These are phyloP conservation scores for Oxytorus armatus DNA, from an alignment of 2,888 invertebrate genomes.

Conservation along the genomic window DNA sequence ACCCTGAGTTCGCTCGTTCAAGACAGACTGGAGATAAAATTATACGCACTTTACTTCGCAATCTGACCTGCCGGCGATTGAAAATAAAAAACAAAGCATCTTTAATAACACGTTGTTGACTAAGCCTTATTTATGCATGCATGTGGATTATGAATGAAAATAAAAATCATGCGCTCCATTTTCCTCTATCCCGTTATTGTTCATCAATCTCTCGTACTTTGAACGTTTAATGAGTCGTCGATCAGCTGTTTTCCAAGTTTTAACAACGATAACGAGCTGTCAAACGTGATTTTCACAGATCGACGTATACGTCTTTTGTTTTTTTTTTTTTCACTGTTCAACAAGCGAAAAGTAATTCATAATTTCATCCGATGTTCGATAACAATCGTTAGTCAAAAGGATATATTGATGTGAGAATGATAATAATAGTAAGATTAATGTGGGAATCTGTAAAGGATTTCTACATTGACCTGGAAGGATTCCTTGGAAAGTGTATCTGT, in stretches of 20 bases:
- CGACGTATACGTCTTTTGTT: not conserved
- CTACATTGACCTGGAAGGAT: too few relatives aligned
- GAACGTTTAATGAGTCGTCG: conserved; percentile 26
- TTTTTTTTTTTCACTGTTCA: conserved; percentile 20
- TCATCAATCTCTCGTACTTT: conserved; percentile 40
- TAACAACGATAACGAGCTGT: conserved; percentile 21
- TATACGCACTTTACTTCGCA: too few relatives aligned
- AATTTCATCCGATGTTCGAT: not conserved
- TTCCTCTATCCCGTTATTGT: conserved; percentile 26
- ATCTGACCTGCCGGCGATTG: too few relatives aligned
- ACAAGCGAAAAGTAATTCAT: not conserved
- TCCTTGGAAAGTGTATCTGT: too few relatives aligned
- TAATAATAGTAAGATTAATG: too few relatives aligned
- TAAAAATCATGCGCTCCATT: conserved; percentile 36
- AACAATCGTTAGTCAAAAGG: not conserved
- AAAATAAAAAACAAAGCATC: too few relatives aligned
- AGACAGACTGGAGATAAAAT: too few relatives aligned
- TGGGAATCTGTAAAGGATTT: too few relatives aligned
- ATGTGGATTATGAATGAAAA: conserved; percentile 16
- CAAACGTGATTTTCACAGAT: conserved; percentile 17
- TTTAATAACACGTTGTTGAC: too few relatives aligned
- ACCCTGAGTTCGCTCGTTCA: too few relatives aligned
- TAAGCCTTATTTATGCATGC: not conserved
- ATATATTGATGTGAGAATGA: too few relatives aligned
- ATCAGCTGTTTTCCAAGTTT: conserved; percentile 38